Base-by-base conservation (phyloP, 1,140 invertebrate species). In the Diabrotica undecimpunctata region DNA sequence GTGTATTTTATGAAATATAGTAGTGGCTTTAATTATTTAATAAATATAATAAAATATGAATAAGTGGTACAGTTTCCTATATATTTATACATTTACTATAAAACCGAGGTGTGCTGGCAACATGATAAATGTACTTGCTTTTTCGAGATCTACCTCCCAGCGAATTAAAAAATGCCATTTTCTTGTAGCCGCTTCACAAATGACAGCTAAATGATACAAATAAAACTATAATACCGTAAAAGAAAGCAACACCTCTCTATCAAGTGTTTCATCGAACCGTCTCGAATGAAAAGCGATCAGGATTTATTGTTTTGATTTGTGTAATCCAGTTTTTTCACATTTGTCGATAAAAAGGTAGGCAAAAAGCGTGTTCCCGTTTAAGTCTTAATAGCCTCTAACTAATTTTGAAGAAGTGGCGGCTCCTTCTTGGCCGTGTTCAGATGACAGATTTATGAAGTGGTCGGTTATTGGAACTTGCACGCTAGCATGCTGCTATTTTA, bases 381-480 rank as follows among this genome's bases (percentile, higher is more conserved):
- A 37, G 25, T 57, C 55, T 57, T 57, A 57, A 57, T 57, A 57
- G 55, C 55, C 12, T 37, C 25, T 10, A 38, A 57, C 55, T 57
- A 57, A 57, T 57, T 57, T 57, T 57, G 37, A 57, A 57, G 55
- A 57, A 57, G 37, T 57, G 55, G 25, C 55, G 55, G 55, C 55
- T 57, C 55, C 55, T 57, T 57, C 55, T 57, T 57, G 36, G 36
- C 41, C 25, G 55, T 57, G 55, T 37, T 57, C 25, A n/a, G 6
- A 9, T 57, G 55, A 57, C 36, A 57, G 55, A 57, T 57, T 57
- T 57, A 57, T 57, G 55, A 57, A 57, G 55, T 57, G 55, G 55
- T 57, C 41, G 41, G 41, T 46, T 46, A 46, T 46, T 46, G 41
- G n/a, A 46, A 46, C 41, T 46, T 4, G 41, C 8, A 46, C 41